These are phyloP conservation scores for Gallinago solitaria DNA, from an alignment of 2,797 vertebrate genomes.

Conservation along the genomic window DNA sequence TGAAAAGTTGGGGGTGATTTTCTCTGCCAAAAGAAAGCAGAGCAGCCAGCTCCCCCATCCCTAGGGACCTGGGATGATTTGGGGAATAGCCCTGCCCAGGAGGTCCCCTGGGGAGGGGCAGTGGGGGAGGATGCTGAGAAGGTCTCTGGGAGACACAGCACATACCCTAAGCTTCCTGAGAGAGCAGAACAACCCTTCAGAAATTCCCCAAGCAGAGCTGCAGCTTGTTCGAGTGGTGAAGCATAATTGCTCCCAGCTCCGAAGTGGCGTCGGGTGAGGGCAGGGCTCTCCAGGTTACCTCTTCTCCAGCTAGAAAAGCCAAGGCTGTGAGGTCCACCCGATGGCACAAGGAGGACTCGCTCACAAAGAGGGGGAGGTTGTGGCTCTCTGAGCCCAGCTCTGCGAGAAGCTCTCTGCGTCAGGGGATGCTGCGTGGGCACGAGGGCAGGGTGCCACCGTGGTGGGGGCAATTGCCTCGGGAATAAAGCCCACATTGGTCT, in stretches of 20 bases:
- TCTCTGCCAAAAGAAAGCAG: not conserved
- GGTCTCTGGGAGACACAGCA: not conserved
- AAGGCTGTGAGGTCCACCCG: not conserved
- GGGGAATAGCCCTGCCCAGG: not conserved
- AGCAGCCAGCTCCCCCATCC: not conserved
- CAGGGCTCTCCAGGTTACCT: not conserved
- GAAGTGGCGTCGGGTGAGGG: not conserved
- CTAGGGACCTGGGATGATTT: not conserved
- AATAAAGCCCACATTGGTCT: not conserved
- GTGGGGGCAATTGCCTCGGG: not conserved
- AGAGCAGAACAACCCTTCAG: not conserved
- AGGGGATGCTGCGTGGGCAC: not conserved
- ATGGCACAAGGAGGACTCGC: rapidly evolving
- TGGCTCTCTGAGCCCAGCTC: not conserved
- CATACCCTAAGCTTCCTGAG: not conserved
- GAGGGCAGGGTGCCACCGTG: rapidly evolving
- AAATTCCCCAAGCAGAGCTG: not conserved
- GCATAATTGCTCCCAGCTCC: not conserved
- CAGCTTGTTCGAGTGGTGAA: not conserved
- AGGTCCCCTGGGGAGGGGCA: rapidly evolving
- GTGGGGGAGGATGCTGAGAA: not conserved
- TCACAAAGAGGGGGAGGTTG: not conserved
- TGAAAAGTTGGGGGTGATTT: not conserved
- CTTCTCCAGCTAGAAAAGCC: rapidly evolving
- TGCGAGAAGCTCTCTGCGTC: not conserved